Base-by-base conservation (phyloP, 2,888 invertebrate genomes). In the Chalcis sispes region DNA sequence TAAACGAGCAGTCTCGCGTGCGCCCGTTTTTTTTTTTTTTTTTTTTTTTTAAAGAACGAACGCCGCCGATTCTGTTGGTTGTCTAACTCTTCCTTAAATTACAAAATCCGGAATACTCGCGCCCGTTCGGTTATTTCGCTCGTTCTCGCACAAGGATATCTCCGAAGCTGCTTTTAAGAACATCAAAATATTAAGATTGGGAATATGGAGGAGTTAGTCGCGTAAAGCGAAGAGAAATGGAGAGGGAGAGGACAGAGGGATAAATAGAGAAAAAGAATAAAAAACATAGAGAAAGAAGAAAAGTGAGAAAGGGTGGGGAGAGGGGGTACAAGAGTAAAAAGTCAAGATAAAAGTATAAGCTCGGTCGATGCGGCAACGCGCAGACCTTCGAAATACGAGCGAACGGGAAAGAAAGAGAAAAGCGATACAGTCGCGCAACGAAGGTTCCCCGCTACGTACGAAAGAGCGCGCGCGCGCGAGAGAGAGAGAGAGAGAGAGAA, bases 141-240 rank as follows among this genome's bases (percentile, higher is more conserved):
- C 29, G 52, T 62, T 69, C 48, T 54, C 48, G 64, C 42, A n/a
- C 29, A 62, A 50, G 48, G 71, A 66, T 75, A 75, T 56, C 75
- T 72, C 70, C n/a, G 52, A 8, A 46, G 70, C 71, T 70, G 72
- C 72, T 69, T 72, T 69, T 69, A 69, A 64, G 69, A 72, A 69
- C 72, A 75, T 72, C 72, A 58, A 78, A 78, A 78, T 78, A 78
- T 78, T 78, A 78, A 77, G 77, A 77, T 77, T 75, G 77, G 71
- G 67, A 52, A 58, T 56, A 58, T 15, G 72, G 66, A 48, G 32
- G 65, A 71, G 40, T 32, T 62, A 36, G 40, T 27, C n/a, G 54
- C 29, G 46, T 8, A 58, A 1, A 59, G 25, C 18, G 20, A 50
- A 32, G 40, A 40, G 52, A 46, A 73, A 4, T 4, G 8, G 48